These are phyloP conservation scores for Diglossa cyanea DNA, from an alignment of 2,797 vertebrate genomes.

Conservation along the genomic window DNA sequence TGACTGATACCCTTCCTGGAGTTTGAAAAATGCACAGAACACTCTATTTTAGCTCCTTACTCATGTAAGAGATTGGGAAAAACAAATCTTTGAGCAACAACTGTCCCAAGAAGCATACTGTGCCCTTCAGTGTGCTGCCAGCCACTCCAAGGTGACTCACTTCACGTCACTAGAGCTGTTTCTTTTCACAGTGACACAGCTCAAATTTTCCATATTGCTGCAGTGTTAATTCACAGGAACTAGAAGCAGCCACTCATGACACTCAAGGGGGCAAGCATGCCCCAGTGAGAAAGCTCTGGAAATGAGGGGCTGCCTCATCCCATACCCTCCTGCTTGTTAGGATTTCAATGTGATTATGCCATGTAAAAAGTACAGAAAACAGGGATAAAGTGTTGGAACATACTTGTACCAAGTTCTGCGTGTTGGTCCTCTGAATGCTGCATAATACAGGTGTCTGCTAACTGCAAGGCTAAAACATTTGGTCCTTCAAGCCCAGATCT, in stretches of 20 bases:
- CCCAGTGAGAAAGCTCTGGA: background rate
- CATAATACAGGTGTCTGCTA: background rate
- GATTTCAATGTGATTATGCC: background rate
- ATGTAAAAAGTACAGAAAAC: background rate
- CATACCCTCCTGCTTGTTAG: background rate
- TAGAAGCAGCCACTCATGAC: background rate
- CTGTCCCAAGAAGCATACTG: background rate
- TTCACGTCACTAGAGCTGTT: background rate
- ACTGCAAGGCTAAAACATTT: background rate
- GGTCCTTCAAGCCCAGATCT: background rate
- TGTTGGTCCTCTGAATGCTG: background rate
- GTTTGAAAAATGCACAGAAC: background rate
- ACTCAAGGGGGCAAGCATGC: background rate
- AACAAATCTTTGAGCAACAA: background rate
- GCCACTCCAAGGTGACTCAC: background rate
- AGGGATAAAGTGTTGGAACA: background rate
- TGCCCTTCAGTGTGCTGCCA: background rate
- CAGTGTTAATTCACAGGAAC: background rate
- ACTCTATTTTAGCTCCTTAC: background rate
- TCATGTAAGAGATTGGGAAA: background rate
- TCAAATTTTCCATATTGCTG: background rate
- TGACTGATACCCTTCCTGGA: background rate
- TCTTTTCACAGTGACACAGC: background rate
- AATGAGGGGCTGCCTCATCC: background rate
- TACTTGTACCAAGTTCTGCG: background rate